These are phyloP conservation scores for Delphinapterus leucas DNA, from an alignment of 2,113 vertebrate genomes.

Conservation along the genomic window DNA sequence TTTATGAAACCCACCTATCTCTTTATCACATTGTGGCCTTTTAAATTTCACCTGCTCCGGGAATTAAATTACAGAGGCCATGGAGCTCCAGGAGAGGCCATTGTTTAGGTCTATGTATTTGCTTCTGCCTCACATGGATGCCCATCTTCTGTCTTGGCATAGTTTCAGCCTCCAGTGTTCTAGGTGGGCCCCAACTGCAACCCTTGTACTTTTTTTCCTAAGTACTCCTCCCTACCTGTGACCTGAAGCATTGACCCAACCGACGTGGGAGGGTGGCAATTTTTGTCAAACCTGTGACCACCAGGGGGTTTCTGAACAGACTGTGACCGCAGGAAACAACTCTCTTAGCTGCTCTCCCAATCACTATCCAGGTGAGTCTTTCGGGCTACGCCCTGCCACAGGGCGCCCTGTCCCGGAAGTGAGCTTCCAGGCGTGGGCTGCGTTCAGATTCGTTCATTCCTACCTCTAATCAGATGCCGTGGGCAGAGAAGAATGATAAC, in stretches of 20 bases:
- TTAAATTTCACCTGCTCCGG: background rate
- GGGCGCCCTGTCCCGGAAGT: constrained; percentile 35
- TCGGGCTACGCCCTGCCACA: background rate
- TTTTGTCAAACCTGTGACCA: constrained; percentile 77
- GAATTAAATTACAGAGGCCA: background rate
- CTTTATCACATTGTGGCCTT: background rate
- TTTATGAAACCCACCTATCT: background rate
- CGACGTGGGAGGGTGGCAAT: constrained; percentile 69
- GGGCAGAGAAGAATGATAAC: constrained; percentile 74
- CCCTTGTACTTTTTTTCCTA: constrained; percentile 21
- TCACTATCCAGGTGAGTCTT: background rate
- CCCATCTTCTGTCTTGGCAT: background rate
- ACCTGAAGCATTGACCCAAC: constrained; percentile 67
- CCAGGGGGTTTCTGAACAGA: constrained; percentile 75
- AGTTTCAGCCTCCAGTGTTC: background rate
- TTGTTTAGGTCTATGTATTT: background rate
- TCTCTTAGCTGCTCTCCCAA: constrained; percentile 70
- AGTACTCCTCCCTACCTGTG: constrained; percentile 68
- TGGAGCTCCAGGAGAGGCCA: background rate
- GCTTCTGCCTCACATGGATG: background rate
- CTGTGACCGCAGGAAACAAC: constrained; percentile 73
- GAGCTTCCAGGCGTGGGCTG: constrained; percentile 38
- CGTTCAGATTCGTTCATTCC: constrained; percentile 54
- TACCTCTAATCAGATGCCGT: constrained; percentile 71
- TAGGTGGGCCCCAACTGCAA: fast-evolving